phyloP scores from a whole-genome alignment of 2,797 vertebrate genomes.

The Lerista edwardsae region DNA sequence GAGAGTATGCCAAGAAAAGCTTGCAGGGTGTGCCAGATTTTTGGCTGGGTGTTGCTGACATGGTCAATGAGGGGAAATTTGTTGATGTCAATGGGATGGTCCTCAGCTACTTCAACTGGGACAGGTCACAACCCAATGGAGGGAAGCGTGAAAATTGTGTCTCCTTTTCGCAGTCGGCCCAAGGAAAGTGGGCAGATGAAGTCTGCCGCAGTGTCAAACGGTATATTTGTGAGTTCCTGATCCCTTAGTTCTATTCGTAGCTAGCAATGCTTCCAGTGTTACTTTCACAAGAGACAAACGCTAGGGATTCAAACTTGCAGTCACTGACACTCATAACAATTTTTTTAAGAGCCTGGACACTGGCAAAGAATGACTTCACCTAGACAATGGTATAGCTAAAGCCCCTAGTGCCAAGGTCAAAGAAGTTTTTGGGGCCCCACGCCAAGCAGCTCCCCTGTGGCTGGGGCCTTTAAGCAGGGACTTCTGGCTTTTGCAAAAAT shows the following conservation, averaged over 20 bases:
- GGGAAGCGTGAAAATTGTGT: constrained; percentile 93
- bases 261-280: neutral
- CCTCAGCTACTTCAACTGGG: constrained; percentile 91
- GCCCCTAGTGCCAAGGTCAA: no score
- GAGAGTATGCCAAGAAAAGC: constrained; percentile 88
- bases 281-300: neutral
- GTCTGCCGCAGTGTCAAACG: constrained; percentile 90
- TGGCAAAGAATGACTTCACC: neutral
- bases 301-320: neutral
- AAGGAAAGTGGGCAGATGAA: constrained; percentile 94
- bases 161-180: constrained; percentile 83
- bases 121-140: constrained; percentile 89
- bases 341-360: neutral
- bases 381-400: no score
- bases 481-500: no score
- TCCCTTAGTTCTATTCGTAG: constrained; percentile 78
- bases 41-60: constrained; percentile 95
- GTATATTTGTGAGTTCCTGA: constrained; percentile 94
- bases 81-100: constrained; percentile 90
- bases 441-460: no score
- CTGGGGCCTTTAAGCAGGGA: no score
- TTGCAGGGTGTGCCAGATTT: constrained; percentile 84
- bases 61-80: constrained; percentile 91
- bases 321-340: neutral
- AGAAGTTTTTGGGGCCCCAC: no score